Evolutionary conservation across 1,140 invertebrate species (phyloP).

Genomic region (Diploscapter pachys): DNA sequence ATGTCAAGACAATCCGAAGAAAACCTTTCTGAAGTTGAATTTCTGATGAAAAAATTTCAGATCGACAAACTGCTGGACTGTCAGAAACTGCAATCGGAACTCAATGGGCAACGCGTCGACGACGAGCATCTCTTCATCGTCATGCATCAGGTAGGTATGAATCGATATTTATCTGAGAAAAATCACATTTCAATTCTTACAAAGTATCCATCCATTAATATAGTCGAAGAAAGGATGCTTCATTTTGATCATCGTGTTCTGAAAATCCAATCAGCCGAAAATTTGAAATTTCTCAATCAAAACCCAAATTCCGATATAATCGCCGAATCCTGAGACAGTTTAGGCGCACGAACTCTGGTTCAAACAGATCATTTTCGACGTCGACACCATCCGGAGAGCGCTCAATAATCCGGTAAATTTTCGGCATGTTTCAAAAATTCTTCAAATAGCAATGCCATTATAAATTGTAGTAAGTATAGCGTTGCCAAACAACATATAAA

Average conservation of each 20-base stretch:
- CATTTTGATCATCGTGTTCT: background rate
- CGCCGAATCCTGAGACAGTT: background rate
- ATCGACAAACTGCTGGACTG: conserved; percentile 82
- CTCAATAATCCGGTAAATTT: conserved; percentile 67
- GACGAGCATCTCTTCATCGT: conserved; percentile 75
- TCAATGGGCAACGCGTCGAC: conserved; percentile 73
- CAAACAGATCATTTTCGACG: conserved; percentile 95
- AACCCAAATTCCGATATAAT: too few species aligned
- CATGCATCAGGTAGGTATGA: conserved; percentile 57
- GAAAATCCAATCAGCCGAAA: background rate
- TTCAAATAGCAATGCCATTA: too few species aligned
- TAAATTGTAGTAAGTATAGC: too few species aligned
- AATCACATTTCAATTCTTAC: background rate
- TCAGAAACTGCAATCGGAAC: conserved; percentile 76
- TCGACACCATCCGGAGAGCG: conserved; percentile 82
- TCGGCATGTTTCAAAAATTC: too few species aligned
- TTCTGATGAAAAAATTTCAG: conserved; percentile 72
- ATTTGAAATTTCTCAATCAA: background rate
- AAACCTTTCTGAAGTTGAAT: background rate
- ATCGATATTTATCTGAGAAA: background rate
- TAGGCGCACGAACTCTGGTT: conserved; percentile 98
- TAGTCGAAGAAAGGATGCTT: background rate
- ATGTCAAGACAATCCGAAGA: background rate
- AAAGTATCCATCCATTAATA: background rate
- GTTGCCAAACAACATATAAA: background rate